These are phyloP conservation scores for Lycaena phlaeas DNA, from an alignment of 2,888 invertebrate species.

Conservation along the genomic window DNA sequence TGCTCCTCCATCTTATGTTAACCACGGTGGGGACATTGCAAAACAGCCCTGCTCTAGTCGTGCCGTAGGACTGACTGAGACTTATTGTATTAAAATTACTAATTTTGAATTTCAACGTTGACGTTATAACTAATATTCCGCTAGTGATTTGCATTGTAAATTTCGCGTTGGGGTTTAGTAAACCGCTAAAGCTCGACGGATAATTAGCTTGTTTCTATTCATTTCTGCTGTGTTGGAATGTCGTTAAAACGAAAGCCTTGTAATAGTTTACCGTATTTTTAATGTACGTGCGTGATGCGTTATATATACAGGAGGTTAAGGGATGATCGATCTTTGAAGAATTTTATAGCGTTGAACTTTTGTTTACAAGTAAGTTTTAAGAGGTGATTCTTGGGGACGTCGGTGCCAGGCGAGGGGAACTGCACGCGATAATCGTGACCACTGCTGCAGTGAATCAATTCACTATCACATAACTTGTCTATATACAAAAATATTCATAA, in stretches of 20 bases:
- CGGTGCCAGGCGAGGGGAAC: slow-evolving; percentile 68
- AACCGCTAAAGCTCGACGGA: slow-evolving; percentile 60
- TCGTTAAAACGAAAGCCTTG: slow-evolving; percentile 45
- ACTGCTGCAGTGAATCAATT: slow-evolving; percentile 44
- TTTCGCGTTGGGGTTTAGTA: slow-evolving; percentile 57
- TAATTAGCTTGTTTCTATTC: slow-evolving; percentile 72
- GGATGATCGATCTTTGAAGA: slow-evolving; percentile 18
- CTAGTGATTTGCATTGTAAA: slow-evolving; percentile 70
- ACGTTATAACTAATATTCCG: slow-evolving; percentile 69
- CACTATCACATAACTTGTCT: slow-evolving; percentile 24
- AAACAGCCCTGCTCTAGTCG: slow-evolving; percentile 55
- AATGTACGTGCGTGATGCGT: slow-evolving; percentile 21
- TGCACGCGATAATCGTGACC: slow-evolving; percentile 54
- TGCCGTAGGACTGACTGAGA: slow-evolving; percentile 65
- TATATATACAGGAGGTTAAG: slow-evolving; percentile 26
- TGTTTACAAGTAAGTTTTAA: slow-evolving; percentile 54
- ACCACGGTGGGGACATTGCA: slow-evolving; percentile 40
- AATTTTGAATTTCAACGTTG: slow-evolving; percentile 67
- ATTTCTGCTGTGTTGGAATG: slow-evolving; percentile 40
- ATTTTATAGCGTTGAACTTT: slow-evolving; percentile 24
- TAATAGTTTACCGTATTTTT: slow-evolving; percentile 31
- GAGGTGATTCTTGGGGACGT: slow-evolving; percentile 57
- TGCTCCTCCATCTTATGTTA: slow-evolving; percentile 54
- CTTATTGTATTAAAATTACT: slow-evolving; percentile 67
- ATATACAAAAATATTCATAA: slow-evolving; percentile 8